Percentiles rank a stretch among this genome's conserved stretches.
These are phyloP conservation scores for Platyscelio sp. DNA, from an alignment of 2,888 invertebrate species.

Conservation along the genomic window DNA sequence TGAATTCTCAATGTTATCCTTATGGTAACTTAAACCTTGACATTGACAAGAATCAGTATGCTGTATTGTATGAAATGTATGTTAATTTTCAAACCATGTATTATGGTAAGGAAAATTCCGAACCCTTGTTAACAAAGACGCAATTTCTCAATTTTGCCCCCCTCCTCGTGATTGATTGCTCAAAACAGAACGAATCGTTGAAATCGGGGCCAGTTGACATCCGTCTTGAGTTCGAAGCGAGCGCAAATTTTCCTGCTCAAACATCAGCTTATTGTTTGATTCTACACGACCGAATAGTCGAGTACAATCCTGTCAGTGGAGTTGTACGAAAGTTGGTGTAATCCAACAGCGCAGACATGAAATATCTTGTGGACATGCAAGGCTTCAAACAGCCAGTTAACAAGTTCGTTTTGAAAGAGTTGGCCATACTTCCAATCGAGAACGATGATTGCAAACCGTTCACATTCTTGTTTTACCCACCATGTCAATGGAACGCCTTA, in stretches of 20 bases:
- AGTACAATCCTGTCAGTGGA: background rate
- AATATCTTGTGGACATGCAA: conserved; percentile 36
- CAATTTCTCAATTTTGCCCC: conserved; percentile 4
- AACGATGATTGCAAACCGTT: background rate
- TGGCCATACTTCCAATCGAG: conserved; percentile 6
- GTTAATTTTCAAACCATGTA: conserved; percentile 27
- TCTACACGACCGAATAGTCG: conserved; percentile 2
- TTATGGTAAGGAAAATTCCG: background rate
- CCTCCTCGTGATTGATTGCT: conserved; percentile 21
- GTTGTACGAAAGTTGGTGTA: background rate
- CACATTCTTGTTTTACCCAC: conserved; percentile 14
- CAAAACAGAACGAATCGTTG: conserved; percentile 31
- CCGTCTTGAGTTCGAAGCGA: conserved; percentile 25
- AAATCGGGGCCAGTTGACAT: conserved; percentile 25
- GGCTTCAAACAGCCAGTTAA: conserved; percentile 30
- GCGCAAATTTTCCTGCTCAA: background rate
- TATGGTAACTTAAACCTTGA: conserved; percentile 69
- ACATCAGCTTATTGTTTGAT: conserved; percentile 4
- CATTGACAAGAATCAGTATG: conserved; percentile 29
- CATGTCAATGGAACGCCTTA: conserved; percentile 26
- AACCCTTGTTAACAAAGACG: conserved; percentile 5
- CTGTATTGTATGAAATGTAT: conserved; percentile 45
- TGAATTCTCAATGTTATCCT: conserved; percentile 3
- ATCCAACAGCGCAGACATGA: background rate
- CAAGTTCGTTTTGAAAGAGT: conserved; percentile 41